Base-by-base conservation (phyloP, 2,113 vertebrate species). In the Poecilia latipinna region DNA sequence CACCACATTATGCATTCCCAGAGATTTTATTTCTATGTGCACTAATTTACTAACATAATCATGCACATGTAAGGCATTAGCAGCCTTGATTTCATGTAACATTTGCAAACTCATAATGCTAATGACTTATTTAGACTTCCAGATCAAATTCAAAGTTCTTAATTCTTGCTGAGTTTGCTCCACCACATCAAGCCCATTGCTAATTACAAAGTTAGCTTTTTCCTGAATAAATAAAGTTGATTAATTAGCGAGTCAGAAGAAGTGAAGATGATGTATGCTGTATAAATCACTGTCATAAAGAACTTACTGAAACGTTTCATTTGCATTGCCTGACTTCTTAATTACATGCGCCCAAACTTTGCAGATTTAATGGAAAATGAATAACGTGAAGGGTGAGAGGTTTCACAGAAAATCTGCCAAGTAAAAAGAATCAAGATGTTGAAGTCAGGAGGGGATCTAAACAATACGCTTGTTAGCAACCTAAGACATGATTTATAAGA, bases 241-340 rank as follows among this genome's bases (percentile, higher is more conserved):
- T 95, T 93, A 95, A 95, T 95, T 93, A 92, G 90, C 88, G 85
- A 93, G 93, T 94, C 91, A 92, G 85, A 92, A 88, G 84, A 89
- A 88, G 89, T 91, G 91, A 94, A 89, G 90, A 93, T 94, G 93
- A 94, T 94, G 86, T 92, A 91, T 94, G 91, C 61, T 78, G 86
- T 89, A 93, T 94, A 90, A 82, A 93, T 95, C 93, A 94, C 88
- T 94, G 94, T 94, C 93, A 91, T 13, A 66, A 73, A 71, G 51
- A 91, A 89, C 88, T 76, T 86, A 87, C 88, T 87, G 89, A 86
- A 86, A 93, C 88, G 86, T 93, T 93, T 92, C 88, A 90, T 93
- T 93, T 93, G 90, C 86, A 87, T 86, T 82, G 80, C 88, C 75
- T 77, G 83, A 90, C 82, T 92, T 89, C 80, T 92, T 92, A 93